Evolutionary conservation across 2,888 invertebrate genomes (phyloP).

Genomic region (Gortyna flavago): DNA sequence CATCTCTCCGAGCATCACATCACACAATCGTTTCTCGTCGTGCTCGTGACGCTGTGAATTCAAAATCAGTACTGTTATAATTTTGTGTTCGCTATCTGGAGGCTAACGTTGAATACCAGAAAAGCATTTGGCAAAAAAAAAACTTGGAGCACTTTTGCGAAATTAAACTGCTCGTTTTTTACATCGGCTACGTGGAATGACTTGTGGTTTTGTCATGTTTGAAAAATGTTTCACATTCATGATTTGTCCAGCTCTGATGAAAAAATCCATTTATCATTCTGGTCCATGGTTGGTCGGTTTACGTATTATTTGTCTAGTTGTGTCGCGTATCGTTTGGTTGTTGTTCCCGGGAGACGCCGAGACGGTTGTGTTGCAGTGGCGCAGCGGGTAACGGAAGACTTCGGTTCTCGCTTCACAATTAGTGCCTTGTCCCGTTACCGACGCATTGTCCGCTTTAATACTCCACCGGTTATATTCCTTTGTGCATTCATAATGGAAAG

Average conservation of each 20-base stretch:
- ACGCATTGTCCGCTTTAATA: slow-evolving; percentile 86
- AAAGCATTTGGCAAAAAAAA: slow-evolving; percentile 68
- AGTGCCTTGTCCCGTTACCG: slow-evolving; percentile 87
- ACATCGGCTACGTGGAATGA: slow-evolving; percentile 63
- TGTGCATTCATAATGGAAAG: slow-evolving; percentile 82
- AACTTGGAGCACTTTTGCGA: slow-evolving; percentile 72
- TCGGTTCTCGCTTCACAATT: slow-evolving; percentile 85
- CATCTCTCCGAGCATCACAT: slow-evolving; percentile 48
- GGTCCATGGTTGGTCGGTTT: slow-evolving; percentile 41
- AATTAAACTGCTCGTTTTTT: slow-evolving; percentile 74
- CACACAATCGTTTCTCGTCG: slow-evolving; percentile 69
- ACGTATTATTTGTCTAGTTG: slow-evolving; percentile 47
- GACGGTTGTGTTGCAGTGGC: slow-evolving; percentile 65
- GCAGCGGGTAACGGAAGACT: slow-evolving; percentile 81
- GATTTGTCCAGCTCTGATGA: slow-evolving; percentile 46
- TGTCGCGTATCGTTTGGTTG: slow-evolving; percentile 46
- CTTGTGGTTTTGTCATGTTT: slow-evolving; percentile 57
- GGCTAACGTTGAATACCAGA: slow-evolving; percentile 68
- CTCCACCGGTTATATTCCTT: slow-evolving; percentile 83
- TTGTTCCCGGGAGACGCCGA: slow-evolving; percentile 72
- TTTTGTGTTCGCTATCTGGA: slow-evolving; percentile 67
- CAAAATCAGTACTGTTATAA: slow-evolving; percentile 77
- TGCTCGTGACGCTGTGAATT: slow-evolving; percentile 68
- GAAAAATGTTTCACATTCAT: slow-evolving; percentile 51
- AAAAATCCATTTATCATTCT: slow-evolving; percentile 47